These are phyloP conservation scores for Myopa testacea DNA, from an alignment of 2,888 invertebrate species.

Conservation along the genomic window DNA sequence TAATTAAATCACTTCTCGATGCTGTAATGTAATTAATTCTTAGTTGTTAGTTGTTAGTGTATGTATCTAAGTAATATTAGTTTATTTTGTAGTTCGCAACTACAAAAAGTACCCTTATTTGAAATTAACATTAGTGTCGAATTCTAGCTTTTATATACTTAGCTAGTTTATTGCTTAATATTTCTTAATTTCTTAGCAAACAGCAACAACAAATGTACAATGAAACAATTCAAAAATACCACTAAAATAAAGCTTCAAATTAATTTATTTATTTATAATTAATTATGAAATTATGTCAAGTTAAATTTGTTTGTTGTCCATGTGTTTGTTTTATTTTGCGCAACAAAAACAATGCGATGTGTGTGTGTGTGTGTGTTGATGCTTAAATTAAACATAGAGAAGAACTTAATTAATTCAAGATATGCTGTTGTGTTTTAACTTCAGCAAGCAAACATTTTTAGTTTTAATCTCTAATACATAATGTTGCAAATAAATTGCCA, in stretches of 20 bases:
- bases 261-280: slow-evolving; percentile 22
- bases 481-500: slow-evolving; percentile 18
- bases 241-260: slow-evolving; percentile 28
- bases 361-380: not conserved
- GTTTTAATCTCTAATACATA: not conserved
- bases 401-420: no score
- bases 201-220: slow-evolving; percentile 30
- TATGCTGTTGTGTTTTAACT: no score
- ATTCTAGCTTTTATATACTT: slow-evolving; percentile 21
- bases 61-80: slow-evolving; percentile 25
- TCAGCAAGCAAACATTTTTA: not conserved
- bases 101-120: slow-evolving; percentile 15
- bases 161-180: slow-evolving; percentile 23
- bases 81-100: slow-evolving; percentile 25
- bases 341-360: not conserved
- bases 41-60: not conserved
- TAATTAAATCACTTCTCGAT: slow-evolving; percentile 35
- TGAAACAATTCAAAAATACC: slow-evolving; percentile 16
- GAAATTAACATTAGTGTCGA: slow-evolving; percentile 12
- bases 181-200: slow-evolving; percentile 19
- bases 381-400: not conserved
- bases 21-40: slow-evolving; percentile 19
- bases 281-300: slow-evolving; percentile 19
- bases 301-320: slow-evolving; percentile 3
- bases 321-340: slow-evolving; percentile 14